Conservation (phyloP, 2,113 vertebrate species). For the Mionectes macconnelli region DNA sequence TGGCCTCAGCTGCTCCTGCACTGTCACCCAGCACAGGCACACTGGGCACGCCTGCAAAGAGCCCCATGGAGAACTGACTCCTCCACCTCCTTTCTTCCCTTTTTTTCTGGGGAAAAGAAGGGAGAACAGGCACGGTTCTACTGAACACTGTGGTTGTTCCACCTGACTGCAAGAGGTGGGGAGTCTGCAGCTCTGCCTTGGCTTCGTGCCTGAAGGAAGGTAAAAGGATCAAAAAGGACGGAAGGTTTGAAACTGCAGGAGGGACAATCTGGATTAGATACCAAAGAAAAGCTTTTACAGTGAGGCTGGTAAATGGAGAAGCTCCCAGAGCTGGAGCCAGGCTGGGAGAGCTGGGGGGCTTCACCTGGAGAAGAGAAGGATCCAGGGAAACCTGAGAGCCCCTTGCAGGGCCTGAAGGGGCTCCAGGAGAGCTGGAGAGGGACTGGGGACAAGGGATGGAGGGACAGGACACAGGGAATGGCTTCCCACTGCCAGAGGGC, state of each 20-base stretch:
- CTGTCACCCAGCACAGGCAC: not conserved
- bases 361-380: not conserved
- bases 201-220: not conserved
- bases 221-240: not conserved
- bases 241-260: too few relatives aligned
- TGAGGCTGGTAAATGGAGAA: not conserved
- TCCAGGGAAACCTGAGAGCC: not conserved
- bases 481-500: not conserved
- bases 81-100: too few relatives aligned
- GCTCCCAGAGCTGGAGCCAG: not conserved
- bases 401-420: not conserved
- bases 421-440: not conserved
- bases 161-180: not conserved
- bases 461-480: not conserved
- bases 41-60: fast-evolving
- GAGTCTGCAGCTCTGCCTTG: not conserved
- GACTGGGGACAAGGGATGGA: not conserved
- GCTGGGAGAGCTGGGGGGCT: not conserved
- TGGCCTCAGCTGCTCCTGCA: not conserved
- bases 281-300: not conserved
- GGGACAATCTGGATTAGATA: too few relatives aligned
- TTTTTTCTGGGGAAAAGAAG: not conserved
- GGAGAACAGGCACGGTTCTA: not conserved
- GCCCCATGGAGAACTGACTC: fast-evolving
- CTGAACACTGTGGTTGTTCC: not conserved